Evolutionary conservation across 2,797 vertebrate species (phyloP), one percentile per base, ranked within the genome.

Genomic region (Sandelia bainsii): DNA sequence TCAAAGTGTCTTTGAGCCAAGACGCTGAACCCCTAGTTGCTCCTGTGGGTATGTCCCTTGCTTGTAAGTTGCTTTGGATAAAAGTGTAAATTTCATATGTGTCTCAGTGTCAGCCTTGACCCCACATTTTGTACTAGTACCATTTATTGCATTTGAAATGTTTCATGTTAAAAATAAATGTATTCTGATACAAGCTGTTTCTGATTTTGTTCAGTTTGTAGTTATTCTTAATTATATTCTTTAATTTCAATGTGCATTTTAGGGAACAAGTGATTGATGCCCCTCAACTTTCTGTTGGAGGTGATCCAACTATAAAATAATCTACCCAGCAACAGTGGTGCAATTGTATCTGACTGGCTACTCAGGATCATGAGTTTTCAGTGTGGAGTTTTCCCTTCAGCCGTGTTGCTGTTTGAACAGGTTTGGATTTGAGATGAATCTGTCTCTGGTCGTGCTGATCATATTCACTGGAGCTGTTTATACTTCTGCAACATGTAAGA

Each of bases 401-500:
- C 8, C 8, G 17, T n/a, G 14, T 6, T 16, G 42, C 13, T 45
- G 8, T n/a, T 19, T n/a, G 17, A 19, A 45, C 44, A 16, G 40
- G 40, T 42, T 42, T 9, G 44, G 44, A 19, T 45, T 3, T 45
- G 44, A 19, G 17, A 53, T 69, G 66, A n/a, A 7, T 13, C 13
- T 59, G 45, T 16, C 34, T 29, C 20, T 17, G 19, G 54, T 57
- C 8, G 0, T 0, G 4, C 50, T 77, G 27, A 19, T 66, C n/a
- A 9, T 56, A 0, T 9, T 56, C 45, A 27, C 62, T 2, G 69
- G 50, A 45, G 57, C 39, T 6, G 23, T 60, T 60, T 61, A 34
- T 27, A 5, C 40, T 37, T 57, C 58, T 29, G 52, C 69, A 51
- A 32, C 8, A 66, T 39, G 75, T 77, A 62, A 51, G 75, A 29